Evolutionary conservation across 2,888 invertebrate species (phyloP), one percentile per base, ranked within the genome.

Genomic region (Chrysolina oricalcia): DNA sequence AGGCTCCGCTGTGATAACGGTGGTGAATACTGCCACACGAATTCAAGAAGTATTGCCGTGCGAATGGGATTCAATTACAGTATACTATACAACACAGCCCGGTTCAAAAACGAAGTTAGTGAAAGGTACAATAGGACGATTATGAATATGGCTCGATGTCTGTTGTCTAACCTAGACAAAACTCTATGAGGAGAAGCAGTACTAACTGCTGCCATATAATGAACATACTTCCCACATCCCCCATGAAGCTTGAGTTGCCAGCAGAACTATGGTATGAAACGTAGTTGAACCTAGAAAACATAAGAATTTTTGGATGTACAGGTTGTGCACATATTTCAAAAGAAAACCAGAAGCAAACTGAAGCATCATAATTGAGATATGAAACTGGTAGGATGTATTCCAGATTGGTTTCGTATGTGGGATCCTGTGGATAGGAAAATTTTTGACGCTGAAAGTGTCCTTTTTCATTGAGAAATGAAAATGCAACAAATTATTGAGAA

Each of bases 271-370:
- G 87, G 85, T 74, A 78, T 21, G 48, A 53, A 1, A 74, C 68
- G 27, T 86, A 85, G 73, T 85, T 86, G 9, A 76, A 85, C 78
- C 66, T 89, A 2, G 79, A 35, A 35, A 35, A 35, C 35, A 35
- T 35, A 8, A 35, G 8, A 80, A 75, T 83, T 23, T 86, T 86
- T 81, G 85, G 83, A 41, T 84, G 83, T 66, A 68, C 62, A 35
- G 85, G 74, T 2, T 82, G 84, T 83, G 81, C 82, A 10, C 83
- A 85, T 70, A 73, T 85, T 23, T 84, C 84, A 8, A 86, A 86
- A 72, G 81, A 82, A 72, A 85, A 86, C 81, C 71, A 75, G 84
- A 56, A 43, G 72, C 48, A 74, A 78, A 70, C 50, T 80, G 3
- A 75, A 78, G 46, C 1, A 62, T 23, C 41, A 67, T 1, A 76